phyloP scores from a whole-genome alignment of 2,888 invertebrate genomes.

The Stictocephala bisonia region DNA sequence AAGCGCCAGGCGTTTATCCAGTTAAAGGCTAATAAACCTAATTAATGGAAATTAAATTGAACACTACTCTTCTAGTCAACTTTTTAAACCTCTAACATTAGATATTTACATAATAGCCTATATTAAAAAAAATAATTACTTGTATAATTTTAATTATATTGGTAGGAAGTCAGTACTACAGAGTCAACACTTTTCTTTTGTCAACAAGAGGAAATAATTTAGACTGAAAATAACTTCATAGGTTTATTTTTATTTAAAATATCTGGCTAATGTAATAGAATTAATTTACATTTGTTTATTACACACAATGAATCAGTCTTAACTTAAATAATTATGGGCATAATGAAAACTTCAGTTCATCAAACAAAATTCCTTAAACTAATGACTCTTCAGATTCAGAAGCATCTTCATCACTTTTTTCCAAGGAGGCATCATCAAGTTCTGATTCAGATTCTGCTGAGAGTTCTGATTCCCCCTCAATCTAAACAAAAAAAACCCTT shows the following conservation, averaged over 20 bases:
- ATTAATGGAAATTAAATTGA: too few relatives aligned
- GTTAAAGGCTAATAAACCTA: slow-evolving; percentile 31
- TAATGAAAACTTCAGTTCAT: slow-evolving; percentile 16
- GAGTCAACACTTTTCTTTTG: too few relatives aligned
- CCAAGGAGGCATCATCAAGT: slow-evolving; percentile 24
- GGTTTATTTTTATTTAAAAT: slow-evolving; percentile 4
- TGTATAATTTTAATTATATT: slow-evolving; percentile 20
- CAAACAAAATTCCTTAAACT: slow-evolving; percentile 21
- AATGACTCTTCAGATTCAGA: slow-evolving; percentile 39
- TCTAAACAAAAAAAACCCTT: slow-evolving; percentile 13
- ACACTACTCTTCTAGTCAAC: too few relatives aligned
- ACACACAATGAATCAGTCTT: slow-evolving; percentile 17
- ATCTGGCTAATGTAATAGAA: slow-evolving; percentile 10
- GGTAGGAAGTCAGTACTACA: slow-evolving; percentile 14
- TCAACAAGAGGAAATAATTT: not conserved
- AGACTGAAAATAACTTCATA: not conserved
- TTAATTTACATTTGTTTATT: slow-evolving; percentile 9
- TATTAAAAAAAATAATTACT: slow-evolving; percentile 17
- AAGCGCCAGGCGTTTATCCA: slow-evolving; percentile 25
- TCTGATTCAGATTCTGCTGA: slow-evolving; percentile 37
- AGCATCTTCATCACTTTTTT: slow-evolving; percentile 37
- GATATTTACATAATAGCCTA: slow-evolving; percentile 26
- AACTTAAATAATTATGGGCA: slow-evolving; percentile 25
- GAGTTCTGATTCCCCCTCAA: slow-evolving; percentile 27
- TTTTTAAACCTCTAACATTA: slow-evolving; percentile 9